Base-by-base conservation (phyloP, 2,888 invertebrate species). In the Eremobia ochroleuca region DNA sequence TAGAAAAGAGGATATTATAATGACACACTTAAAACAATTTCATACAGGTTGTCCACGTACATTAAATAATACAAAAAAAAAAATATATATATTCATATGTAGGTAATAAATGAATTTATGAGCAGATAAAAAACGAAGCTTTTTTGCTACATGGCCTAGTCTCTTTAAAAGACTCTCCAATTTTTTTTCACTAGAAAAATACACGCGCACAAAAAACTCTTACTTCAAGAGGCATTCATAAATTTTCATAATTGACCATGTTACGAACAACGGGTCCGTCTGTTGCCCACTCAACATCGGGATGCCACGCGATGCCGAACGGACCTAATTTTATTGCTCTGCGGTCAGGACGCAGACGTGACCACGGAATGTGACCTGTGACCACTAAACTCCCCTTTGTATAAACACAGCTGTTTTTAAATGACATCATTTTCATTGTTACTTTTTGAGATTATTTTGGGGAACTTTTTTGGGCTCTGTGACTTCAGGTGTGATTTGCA, bases 291-390 rank as follows among this genome's bases (percentile, higher is more conserved):
- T 34, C 55, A 62, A 82, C 76, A 52, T 61, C 5, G 31, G 28
- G 18, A 40, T n/a, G 74, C 65, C 61, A 77, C 72, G 73, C 69
- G n/a, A 58, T 69, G 52, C 58, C 31, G 25, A 72, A 74, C 43
- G 34, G 40, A 65, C 78, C 49, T 69, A 69, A 86, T 82, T 82
- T 82, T 78, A 83, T 83, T 64, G 52, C 77, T 15, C 46, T 70
- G 72, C 70, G 86, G 83, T 73, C 61, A 37, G 31, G n/a, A 18
- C 34, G 28, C 49, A 58, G 31, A 85, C 82, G 67, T 82, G 73
- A 77, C 73, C 77, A 69, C 68, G 37, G 6, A 72, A 66, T 58
- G 64, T 72, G 59, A 71, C 59, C 67, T 72, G 77, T 66, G 65
- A 65, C 72, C 68, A 55, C 78, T 46, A n/a, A 58, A 25, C 18